Evolutionary conservation across 2,888 invertebrate species (phyloP).

Genomic region (Xylota segnis): DNA sequence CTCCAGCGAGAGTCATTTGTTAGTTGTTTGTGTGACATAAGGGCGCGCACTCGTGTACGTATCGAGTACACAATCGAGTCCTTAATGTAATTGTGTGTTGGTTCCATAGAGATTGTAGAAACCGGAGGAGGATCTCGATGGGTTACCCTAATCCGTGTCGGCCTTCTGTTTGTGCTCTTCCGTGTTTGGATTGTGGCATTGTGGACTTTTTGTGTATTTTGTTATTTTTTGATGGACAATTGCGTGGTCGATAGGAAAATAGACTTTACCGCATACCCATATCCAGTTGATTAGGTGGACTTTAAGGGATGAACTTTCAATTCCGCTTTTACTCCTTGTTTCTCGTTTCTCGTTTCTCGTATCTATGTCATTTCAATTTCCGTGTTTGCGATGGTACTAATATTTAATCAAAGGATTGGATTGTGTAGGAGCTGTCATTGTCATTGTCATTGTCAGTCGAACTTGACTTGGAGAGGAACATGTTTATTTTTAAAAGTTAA

Average conservation of each 20-base stretch:
- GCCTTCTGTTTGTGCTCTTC: conserved; percentile 44
- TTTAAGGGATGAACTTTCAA: conserved; percentile 63
- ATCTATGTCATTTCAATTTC: conserved; percentile 71
- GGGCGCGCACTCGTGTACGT: conserved; percentile 71
- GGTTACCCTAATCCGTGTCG: conserved; percentile 66
- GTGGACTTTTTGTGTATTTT: conserved; percentile 37
- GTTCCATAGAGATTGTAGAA: conserved; percentile 10
- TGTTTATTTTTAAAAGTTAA: conserved; percentile 19
- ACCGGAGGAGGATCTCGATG: conserved; percentile 35
- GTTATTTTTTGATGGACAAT: conserved; percentile 72
- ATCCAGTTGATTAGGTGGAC: conserved; percentile 71
- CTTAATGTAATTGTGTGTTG: conserved; percentile 75
- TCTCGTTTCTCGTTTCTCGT: too few species aligned
- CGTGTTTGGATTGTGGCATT: conserved; percentile 58
- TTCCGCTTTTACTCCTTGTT: conserved; percentile 39
- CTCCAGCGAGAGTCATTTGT: conserved; percentile 70
- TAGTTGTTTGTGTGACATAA: conserved; percentile 73
- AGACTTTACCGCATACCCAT: conserved; percentile 52
- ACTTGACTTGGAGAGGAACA: conserved; percentile 23
- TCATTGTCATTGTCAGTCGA: conserved; percentile 24
- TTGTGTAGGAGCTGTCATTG: conserved; percentile 24
- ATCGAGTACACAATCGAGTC: conserved; percentile 73
- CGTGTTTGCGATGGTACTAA: conserved; percentile 55
- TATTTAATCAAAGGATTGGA: conserved; percentile 51
- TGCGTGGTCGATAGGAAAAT: conserved; percentile 64